Evolutionary conservation across 2,888 invertebrate genomes (phyloP).

Genomic region (Heteromyza rotundicornis): DNA sequence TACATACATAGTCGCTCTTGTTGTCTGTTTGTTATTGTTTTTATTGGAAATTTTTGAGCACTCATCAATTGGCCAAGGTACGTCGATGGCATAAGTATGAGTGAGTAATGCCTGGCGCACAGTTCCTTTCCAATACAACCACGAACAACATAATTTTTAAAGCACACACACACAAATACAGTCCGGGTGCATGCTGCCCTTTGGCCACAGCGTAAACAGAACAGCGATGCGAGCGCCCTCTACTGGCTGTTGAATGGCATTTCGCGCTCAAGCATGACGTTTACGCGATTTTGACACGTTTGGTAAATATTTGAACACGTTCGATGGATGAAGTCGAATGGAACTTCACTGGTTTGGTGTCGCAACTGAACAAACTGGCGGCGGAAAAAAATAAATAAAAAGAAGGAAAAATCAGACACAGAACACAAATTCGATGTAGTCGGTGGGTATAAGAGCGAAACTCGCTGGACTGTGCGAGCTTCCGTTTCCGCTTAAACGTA

Average conservation of each 20-base stretch:
- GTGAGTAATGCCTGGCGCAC: background rate
- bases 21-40: background rate
- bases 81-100: background rate
- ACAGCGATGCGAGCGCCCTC: background rate
- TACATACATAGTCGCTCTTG: background rate
- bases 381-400: no score
- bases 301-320: conserved; percentile 61
- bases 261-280: conserved; percentile 35
- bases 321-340: conserved; percentile 5
- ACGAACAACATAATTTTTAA: conserved; percentile 2
- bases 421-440: no score
- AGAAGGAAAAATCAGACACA: no score
- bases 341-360: background rate
- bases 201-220: background rate
- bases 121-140: background rate
- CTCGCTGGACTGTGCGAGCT: no score
- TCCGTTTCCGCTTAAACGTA: no score
- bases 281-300: conserved; percentile 59
- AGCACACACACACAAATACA: conserved; percentile 5
- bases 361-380: background rate
- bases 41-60: background rate
- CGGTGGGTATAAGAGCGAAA: no score
- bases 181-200: no score
- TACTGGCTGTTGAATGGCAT: background rate
- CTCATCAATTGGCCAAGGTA: background rate